Conservation (phyloP, 2,113 vertebrate species). For the Gorsachius goisagi region DNA sequence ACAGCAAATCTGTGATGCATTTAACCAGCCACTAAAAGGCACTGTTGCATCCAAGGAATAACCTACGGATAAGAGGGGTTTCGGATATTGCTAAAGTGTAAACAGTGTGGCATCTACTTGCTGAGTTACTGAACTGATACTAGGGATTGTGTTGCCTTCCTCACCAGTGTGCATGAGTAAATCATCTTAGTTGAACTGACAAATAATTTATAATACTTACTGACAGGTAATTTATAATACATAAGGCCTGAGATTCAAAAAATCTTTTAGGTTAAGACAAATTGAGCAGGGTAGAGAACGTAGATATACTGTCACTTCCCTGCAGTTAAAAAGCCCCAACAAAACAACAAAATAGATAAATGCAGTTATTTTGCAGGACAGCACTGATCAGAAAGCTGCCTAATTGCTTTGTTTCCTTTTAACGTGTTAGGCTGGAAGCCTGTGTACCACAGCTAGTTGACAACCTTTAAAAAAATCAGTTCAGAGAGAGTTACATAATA, state of each 20-base stretch:
- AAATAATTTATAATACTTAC: not conserved
- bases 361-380: not conserved
- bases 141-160: not conserved
- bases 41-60: not conserved
- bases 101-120: not conserved
- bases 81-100: not conserved
- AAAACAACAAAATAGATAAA: not conserved
- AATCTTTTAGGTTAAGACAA: not conserved
- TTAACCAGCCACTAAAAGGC: not conserved
- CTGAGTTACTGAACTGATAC: not conserved
- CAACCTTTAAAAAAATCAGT: not conserved
- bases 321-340: not conserved
- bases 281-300: not conserved
- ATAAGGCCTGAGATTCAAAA: not conserved
- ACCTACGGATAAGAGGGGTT: not conserved
- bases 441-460: not conserved
- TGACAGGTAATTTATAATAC: not conserved
- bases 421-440: not conserved
- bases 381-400: not conserved
- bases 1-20: not conserved
- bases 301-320: not conserved
- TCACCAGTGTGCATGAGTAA: not conserved
- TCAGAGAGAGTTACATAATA: not conserved
- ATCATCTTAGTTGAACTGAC: not conserved
- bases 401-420: not conserved